Conservation (phyloP, 2,888 invertebrate species). For the Pristionchus mayeri region DNA sequence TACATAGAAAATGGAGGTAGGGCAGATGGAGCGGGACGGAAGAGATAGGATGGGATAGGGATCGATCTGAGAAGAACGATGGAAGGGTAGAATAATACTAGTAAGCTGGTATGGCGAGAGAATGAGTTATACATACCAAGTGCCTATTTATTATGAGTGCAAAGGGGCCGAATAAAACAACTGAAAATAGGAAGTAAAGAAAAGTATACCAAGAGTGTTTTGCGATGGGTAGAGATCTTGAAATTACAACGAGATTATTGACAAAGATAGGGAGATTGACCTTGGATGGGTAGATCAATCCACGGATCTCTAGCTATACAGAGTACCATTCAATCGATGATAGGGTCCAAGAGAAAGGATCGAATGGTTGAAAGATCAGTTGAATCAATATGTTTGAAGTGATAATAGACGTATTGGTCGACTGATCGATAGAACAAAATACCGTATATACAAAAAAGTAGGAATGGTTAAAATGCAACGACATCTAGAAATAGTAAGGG, state of each 20-base stretch:
- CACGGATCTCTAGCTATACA: not conserved
- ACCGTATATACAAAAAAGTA: conserved; percentile 28
- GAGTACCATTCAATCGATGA: conserved; percentile 24
- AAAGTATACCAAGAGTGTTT: conserved; percentile 33
- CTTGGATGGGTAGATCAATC: conserved; percentile 7
- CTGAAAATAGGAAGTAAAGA: not conserved
- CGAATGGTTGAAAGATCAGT: conserved; percentile 17
- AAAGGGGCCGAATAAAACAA: not conserved
- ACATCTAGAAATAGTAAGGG: not conserved
- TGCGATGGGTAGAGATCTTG: conserved; percentile 8
- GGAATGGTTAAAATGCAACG: conserved; percentile 23
- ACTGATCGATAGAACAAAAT: conserved; percentile 19
- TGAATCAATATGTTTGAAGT: conserved; percentile 14
- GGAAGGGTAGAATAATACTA: conserved; percentile 2
- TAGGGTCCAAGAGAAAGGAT: conserved; percentile 1
- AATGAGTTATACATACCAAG: not conserved
- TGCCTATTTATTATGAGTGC: conserved; percentile 12
- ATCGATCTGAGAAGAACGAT: conserved; percentile 26
- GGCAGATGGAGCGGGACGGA: not conserved
- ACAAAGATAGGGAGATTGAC: not conserved
- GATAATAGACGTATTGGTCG: conserved; percentile 21
- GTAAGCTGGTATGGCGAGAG: conserved; percentile 6
- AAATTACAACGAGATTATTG: conserved; percentile 36
- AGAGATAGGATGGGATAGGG: conserved; percentile 2
- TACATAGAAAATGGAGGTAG: conserved; percentile 1